Evolutionary conservation across 2,113 vertebrate species (phyloP), one percentile per base, ranked within the genome.

Genomic region (Donacobius atricapilla): DNA sequence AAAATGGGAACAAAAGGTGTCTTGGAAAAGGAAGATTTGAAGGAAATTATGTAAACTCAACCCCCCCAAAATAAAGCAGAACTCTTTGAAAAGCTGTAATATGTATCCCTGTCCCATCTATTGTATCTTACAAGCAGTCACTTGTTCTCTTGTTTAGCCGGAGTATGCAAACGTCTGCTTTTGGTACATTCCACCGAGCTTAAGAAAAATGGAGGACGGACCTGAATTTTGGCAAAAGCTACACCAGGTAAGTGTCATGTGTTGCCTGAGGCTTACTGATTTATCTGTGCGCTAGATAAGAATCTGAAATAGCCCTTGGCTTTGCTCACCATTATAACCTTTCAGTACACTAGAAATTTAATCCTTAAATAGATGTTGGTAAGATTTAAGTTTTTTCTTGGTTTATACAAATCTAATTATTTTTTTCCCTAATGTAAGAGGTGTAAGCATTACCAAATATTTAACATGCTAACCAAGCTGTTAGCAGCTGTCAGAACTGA

Each of bases 101-200:
- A 39, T 13, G 1, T 78, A 15, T 78, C 22, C 12, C 7, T 81
- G 25, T 66, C 13, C 25, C 9, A 9, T 91, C 72, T 50, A 6
- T 90, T 73, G 9, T 4, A 16, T 66, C 16, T 90, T 14, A 11
- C 51, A 78, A 82, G 4, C 15, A 72, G 45, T 72, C 12, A 10
- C n/a, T 60, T 94, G 68, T 94, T 96, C 51, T 93, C 83, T 95
- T 91, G 27, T 92, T 76, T 84, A 98, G 98, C 98, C 98, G 0
- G 98, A 98, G 93, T 98, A 98, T 63, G 97, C 98, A 90, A 98
- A 98, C 0, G 58, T 98, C 87, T 98, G 98, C 92, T 98, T 98
- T 95, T 99, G 98, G 98, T 98, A 98, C 98, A 98, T 98, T 97
- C 98, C 98, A 92, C 98, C 98, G 0, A 98, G 98, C 88, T 97